phyloP scores from a whole-genome alignment of 2,888 invertebrate species.

The Idaea straminata region DNA sequence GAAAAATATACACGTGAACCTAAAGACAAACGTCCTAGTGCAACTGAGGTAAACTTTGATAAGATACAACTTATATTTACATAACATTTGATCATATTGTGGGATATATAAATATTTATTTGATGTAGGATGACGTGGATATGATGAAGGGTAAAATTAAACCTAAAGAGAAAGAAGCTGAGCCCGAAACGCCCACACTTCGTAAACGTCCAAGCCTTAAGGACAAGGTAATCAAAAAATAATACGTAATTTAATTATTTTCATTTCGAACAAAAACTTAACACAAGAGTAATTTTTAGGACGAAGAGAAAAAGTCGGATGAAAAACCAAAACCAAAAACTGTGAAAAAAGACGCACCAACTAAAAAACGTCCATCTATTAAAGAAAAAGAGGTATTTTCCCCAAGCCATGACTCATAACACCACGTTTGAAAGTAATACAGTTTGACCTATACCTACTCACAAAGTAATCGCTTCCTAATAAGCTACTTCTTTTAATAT shows the following conservation, averaged over 20 bases:
- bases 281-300: conserved; percentile 45
- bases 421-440: not conserved
- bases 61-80: conserved; percentile 3
- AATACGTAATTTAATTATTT: not conserved
- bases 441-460: no score
- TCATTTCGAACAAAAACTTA: conserved; percentile 5
- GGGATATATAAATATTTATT: conserved; percentile 1
- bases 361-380: conserved; percentile 69
- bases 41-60: conserved; percentile 52
- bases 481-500: not conserved
- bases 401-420: conserved; percentile 4
- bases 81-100: not conserved
- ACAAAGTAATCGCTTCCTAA: not conserved
- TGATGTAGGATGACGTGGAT: conserved; percentile 64
- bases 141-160: conserved; percentile 74
- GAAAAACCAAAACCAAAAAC: conserved; percentile 70
- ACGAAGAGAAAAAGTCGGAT: conserved; percentile 68
- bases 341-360: conserved; percentile 61
- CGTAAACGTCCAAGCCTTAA: conserved; percentile 68
- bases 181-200: conserved; percentile 65
- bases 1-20: conserved; percentile 76
- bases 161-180: conserved; percentile 68
- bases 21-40: conserved; percentile 67
- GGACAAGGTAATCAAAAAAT: conserved; percentile 58
- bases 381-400: conserved; percentile 70